phyloP scores from a whole-genome alignment of 2,888 invertebrate species.

The Proisotoma minuta region DNA sequence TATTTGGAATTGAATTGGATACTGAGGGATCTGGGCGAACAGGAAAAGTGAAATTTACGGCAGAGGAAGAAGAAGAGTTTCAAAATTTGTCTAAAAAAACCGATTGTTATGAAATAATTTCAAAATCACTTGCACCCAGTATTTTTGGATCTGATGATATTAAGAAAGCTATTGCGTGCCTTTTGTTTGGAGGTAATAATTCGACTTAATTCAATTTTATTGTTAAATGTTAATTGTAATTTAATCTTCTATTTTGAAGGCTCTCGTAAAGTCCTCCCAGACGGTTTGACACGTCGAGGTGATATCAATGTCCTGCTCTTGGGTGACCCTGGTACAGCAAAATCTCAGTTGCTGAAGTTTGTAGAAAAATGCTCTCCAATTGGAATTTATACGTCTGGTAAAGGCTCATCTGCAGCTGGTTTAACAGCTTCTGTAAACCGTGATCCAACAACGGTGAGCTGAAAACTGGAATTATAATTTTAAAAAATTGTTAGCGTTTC shows the following conservation, averaged over 20 bases:
- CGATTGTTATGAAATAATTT: slow-evolving; percentile 81
- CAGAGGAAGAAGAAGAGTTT: slow-evolving; percentile 76
- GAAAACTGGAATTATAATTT: not conserved
- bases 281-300: slow-evolving; percentile 89
- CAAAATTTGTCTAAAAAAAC: slow-evolving; percentile 75
- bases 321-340: slow-evolving; percentile 99
- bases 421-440: slow-evolving; percentile 94
- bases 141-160: slow-evolving; percentile 92
- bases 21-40: slow-evolving; percentile 66
- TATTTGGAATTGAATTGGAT: slow-evolving; percentile 85
- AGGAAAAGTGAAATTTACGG: slow-evolving; percentile 53
- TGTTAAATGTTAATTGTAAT: not conserved
- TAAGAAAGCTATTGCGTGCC: slow-evolving; percentile 91
- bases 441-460: slow-evolving; percentile 85
- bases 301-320: slow-evolving; percentile 92
- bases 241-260: slow-evolving; percentile 52
- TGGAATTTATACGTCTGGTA: slow-evolving; percentile 97
- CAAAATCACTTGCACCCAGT: slow-evolving; percentile 91
- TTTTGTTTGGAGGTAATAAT: slow-evolving; percentile 79
- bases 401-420: slow-evolving; percentile 98
- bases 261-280: slow-evolving; percentile 81
- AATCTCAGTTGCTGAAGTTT: slow-evolving; percentile 94
- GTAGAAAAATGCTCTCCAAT: slow-evolving; percentile 92
- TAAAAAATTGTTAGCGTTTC: not conserved
- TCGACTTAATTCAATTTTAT: not conserved